Evolutionary conservation across 1,140 invertebrate species (phyloP).

Genomic region (Scaptomyza hsui): DNA sequence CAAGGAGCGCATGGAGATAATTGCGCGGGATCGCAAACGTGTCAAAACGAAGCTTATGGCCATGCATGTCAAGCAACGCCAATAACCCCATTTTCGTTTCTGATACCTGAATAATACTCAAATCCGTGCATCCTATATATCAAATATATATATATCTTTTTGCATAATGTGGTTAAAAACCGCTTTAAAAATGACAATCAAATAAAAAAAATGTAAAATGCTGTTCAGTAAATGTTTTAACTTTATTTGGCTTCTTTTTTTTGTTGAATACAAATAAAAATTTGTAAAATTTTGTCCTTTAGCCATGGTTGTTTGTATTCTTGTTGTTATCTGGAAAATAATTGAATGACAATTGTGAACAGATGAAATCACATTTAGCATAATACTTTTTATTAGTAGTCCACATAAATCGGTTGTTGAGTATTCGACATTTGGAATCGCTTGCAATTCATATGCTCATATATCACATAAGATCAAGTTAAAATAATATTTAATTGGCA

Average conservation of each 20-base stretch:
- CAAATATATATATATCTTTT: too few relatives aligned
- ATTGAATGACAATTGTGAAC: background rate
- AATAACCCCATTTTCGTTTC: background rate
- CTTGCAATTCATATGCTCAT: slow-evolving; percentile 6
- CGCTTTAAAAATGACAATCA: too few relatives aligned
- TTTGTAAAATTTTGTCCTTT: too few relatives aligned
- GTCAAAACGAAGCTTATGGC: slow-evolving; percentile 63
- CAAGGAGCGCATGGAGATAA: slow-evolving; percentile 86
- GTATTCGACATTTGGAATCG: slow-evolving; percentile 39
- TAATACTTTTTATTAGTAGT: slow-evolving; percentile 34
- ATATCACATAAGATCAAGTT: background rate
- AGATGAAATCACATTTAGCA: slow-evolving; percentile 15
- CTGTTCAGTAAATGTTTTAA: too few relatives aligned
- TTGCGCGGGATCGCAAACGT: slow-evolving; percentile 84
- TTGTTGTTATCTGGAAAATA: background rate
- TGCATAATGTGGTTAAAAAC: too few relatives aligned
- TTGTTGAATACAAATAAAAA: too few relatives aligned
- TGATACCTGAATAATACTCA: background rate
- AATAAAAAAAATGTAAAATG: background rate
- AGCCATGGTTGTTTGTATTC: too few relatives aligned
- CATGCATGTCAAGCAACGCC: slow-evolving; percentile 54
- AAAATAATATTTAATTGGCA: slow-evolving; percentile 5
- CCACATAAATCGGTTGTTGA: slow-evolving; percentile 12
- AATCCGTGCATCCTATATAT: background rate
- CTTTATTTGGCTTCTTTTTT: too few relatives aligned